These are phyloP conservation scores for Elaphurus davidianus DNA, from an alignment of 2,113 vertebrate species.

Conservation along the genomic window DNA sequence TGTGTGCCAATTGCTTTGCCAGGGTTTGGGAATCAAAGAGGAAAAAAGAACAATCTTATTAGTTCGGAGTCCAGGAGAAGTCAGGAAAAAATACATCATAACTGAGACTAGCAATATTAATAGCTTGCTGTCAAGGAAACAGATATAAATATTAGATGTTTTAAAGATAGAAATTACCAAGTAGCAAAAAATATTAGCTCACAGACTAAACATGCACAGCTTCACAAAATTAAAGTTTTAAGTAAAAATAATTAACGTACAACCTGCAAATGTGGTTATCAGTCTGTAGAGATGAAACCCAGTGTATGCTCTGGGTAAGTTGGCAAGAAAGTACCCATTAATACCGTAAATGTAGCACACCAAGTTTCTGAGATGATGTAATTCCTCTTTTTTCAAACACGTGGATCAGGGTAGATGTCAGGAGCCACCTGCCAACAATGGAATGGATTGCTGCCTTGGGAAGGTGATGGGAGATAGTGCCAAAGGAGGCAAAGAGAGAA, in stretches of 20 bases:
- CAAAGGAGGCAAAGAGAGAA: not conserved
- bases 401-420: not conserved
- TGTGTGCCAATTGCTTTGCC: not conserved
- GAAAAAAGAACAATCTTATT: not conserved
- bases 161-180: not conserved
- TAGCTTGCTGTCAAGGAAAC: not conserved
- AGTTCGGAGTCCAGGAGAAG: not conserved
- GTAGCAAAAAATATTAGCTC: not conserved
- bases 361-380: not conserved
- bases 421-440: not conserved
- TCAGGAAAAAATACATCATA: not conserved
- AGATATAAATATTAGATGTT: not conserved
- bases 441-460: not conserved
- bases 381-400: conserved; percentile 38
- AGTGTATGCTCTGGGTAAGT: conserved; percentile 27
- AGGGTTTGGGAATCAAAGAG: not conserved
- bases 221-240: not conserved
- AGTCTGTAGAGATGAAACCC: conserved; percentile 31
- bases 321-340: not conserved
- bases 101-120: not conserved
- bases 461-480: not conserved
- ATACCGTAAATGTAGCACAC: conserved; percentile 1
- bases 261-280: conserved; percentile 33
- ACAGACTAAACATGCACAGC: not conserved
- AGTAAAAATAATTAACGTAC: not conserved